phyloP scores from a whole-genome alignment of 1,140 invertebrate genomes.

The Atta colombica region DNA sequence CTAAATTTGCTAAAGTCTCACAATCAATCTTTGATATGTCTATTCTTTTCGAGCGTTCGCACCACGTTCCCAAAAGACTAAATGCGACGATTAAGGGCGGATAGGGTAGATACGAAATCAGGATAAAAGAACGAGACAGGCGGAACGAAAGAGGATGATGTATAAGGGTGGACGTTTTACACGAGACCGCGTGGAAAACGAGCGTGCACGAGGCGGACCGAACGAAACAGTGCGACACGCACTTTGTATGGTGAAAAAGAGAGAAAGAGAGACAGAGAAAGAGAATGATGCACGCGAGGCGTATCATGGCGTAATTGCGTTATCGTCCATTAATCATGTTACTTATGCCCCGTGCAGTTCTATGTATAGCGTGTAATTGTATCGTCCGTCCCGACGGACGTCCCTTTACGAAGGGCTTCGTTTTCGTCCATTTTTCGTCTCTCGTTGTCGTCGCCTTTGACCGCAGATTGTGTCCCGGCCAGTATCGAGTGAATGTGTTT shows the following conservation, averaged over 20 bases:
- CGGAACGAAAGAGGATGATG: constrained; percentile 58
- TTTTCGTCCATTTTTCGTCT: constrained; percentile 48
- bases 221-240: constrained; percentile 30
- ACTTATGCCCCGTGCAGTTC: constrained; percentile 70
- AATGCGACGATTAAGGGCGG: constrained; percentile 24
- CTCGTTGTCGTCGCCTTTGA: constrained; percentile 35
- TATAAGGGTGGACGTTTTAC: constrained; percentile 63
- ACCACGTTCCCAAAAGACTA: constrained; percentile 16
- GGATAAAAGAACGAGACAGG: constrained; percentile 45
- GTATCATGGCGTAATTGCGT: constrained; percentile 78
- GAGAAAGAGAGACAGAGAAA: constrained; percentile 11
- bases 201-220: constrained; percentile 44
- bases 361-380: constrained; percentile 76
- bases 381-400: constrained; percentile 60
- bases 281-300: constrained; percentile 66
- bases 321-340: constrained; percentile 80
- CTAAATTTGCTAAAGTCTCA: not conserved
- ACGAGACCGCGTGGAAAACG: constrained; percentile 53
- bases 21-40: not conserved
- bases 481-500: constrained; percentile 32
- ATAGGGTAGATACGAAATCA: constrained; percentile 9
- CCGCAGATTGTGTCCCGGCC: constrained; percentile 21
- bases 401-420: constrained; percentile 64
- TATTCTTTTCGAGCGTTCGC: not conserved
- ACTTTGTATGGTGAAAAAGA: constrained; percentile 31